These are phyloP conservation scores for Pegoplata infirma DNA, from an alignment of 2,888 invertebrate genomes.

Conservation along the genomic window DNA sequence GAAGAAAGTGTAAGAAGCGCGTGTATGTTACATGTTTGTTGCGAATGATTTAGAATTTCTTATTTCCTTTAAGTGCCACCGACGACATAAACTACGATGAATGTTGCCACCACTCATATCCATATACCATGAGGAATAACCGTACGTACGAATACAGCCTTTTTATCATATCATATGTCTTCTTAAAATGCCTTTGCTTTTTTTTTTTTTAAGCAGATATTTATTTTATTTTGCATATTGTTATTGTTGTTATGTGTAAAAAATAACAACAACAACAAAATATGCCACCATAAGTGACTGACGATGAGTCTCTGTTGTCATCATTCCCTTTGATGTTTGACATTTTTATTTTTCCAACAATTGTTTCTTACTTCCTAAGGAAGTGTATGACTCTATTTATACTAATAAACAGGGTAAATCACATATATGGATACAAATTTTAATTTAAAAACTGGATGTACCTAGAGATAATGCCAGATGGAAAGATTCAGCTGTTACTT, in stretches of 20 bases:
- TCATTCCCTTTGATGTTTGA: slow-evolving; percentile 57
- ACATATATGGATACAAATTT: too few relatives aligned
- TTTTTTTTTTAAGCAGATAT: too few relatives aligned
- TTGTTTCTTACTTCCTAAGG: slow-evolving; percentile 28
- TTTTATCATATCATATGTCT: slow-evolving; percentile 29
- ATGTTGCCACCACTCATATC: neutral
- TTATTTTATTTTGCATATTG: slow-evolving; percentile 13
- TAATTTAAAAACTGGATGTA: too few relatives aligned
- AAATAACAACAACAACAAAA: too few relatives aligned
- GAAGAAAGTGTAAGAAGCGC: neutral
- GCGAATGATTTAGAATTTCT: slow-evolving; percentile 25
- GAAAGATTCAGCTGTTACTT: too few relatives aligned
- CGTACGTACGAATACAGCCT: neutral
- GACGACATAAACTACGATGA: slow-evolving; percentile 20
- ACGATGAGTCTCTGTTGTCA: slow-evolving; percentile 49
- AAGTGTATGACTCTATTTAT: neutral
- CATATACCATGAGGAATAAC: neutral
- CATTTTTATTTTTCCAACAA: slow-evolving; percentile 43
- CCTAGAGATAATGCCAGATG: too few relatives aligned
- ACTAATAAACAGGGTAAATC: neutral
- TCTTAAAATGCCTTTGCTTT: slow-evolving; percentile 17
- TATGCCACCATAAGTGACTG: slow-evolving; percentile 40
- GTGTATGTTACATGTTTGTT: slow-evolving; percentile 20
- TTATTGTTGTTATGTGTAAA: neutral
- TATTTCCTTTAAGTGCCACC: slow-evolving; percentile 26